Conservation (phyloP, 1,140 invertebrate genomes). For the Drosophila parvula region DNA sequence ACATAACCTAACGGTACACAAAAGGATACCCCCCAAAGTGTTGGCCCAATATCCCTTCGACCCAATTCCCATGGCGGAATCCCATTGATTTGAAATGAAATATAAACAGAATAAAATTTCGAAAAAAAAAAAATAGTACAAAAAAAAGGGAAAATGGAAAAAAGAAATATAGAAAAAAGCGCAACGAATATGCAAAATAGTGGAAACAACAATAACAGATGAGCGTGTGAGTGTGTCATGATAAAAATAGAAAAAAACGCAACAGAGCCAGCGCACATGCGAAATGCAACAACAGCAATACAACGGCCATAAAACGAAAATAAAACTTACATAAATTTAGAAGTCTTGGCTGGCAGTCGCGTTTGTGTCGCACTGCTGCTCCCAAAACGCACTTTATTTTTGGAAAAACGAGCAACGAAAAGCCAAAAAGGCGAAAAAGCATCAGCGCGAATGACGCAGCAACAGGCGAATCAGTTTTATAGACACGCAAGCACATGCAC, state of each 20-base stretch:
- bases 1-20: conserved; percentile 5
- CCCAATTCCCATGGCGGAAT: conserved; percentile 25
- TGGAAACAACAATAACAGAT: conserved; percentile 22
- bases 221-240: conserved; percentile 32
- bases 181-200: conserved; percentile 49
- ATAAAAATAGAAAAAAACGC: conserved; percentile 56
- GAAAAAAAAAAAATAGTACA: conserved; percentile 10
- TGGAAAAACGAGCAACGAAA: conserved; percentile 54
- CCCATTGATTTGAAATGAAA: conserved; percentile 34
- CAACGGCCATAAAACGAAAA: conserved; percentile 75
- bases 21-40: background rate
- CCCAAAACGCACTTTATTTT: conserved; percentile 80
- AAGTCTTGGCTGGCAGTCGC: conserved; percentile 45
- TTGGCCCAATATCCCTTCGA: conserved; percentile 23
- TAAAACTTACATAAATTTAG: conserved; percentile 82
- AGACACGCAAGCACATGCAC: conserved; percentile 16
- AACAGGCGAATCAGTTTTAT: conserved; percentile 36
- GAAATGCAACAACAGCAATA: conserved; percentile 52
- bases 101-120: background rate
- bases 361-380: conserved; percentile 72
- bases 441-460: conserved; percentile 34
- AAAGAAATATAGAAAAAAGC: conserved; percentile 20
- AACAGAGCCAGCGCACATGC: conserved; percentile 50
- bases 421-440: conserved; percentile 23
- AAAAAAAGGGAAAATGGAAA: conserved; percentile 2